A percentile compares a stretch with the other conserved stretches of the same genome.
phyloP scores from a whole-genome alignment of 2,888 invertebrate species.

The Brachycybe producta region DNA sequence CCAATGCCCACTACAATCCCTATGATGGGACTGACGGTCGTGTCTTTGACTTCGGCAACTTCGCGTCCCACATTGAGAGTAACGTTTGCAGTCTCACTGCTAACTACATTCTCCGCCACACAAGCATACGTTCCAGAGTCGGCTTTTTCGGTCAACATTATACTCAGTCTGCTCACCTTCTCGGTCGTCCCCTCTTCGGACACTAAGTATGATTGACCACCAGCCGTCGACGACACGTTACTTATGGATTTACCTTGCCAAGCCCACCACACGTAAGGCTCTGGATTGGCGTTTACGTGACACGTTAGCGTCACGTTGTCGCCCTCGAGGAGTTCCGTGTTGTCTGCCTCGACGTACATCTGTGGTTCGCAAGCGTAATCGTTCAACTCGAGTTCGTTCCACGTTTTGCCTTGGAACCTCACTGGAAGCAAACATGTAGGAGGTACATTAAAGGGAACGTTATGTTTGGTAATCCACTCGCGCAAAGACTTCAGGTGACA shows the following conservation, averaged over 20 bases:
- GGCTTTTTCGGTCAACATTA: conserved; percentile 71
- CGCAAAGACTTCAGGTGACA: conserved; percentile 65
- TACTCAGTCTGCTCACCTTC: conserved; percentile 58
- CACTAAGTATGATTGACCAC: conserved; percentile 36
- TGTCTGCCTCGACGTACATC: conserved; percentile 46
- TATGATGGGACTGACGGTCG: conserved; percentile 23
- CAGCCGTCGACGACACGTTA: not conserved
- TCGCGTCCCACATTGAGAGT: conserved; percentile 67
- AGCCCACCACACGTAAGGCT: conserved; percentile 71
- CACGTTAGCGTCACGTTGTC: conserved; percentile 76
- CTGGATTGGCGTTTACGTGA: conserved; percentile 63
- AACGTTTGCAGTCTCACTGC: conserved; percentile 75
- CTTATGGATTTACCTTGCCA: conserved; percentile 53
- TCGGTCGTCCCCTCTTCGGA: conserved; percentile 62
- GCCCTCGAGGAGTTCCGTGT: conserved; percentile 62
- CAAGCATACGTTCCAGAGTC: conserved; percentile 76
- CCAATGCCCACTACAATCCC: conserved; percentile 24
- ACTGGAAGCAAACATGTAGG: conserved; percentile 56
- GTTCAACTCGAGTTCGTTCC: conserved; percentile 60
- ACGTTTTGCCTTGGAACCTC: conserved; percentile 52
- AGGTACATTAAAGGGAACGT: conserved; percentile 60
- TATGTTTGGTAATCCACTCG: conserved; percentile 58
- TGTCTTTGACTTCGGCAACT: conserved; percentile 33
- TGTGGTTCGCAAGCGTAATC: conserved; percentile 79
- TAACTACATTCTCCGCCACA: conserved; percentile 78